phyloP scores from a whole-genome alignment of 2,113 vertebrate genomes.

The Calypte anna region DNA sequence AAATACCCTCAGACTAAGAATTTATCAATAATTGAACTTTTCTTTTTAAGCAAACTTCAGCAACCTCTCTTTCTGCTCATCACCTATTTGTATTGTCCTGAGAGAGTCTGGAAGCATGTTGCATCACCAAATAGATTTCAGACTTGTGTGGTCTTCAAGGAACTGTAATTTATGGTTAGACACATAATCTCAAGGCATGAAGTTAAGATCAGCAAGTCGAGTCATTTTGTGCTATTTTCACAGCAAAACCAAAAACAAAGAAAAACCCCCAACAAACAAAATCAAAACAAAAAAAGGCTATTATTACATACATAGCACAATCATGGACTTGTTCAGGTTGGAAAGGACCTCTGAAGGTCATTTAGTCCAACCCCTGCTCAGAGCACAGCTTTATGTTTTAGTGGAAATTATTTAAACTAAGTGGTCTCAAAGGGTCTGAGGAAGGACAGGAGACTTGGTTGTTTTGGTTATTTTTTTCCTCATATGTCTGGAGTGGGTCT shows the following conservation, averaged over 20 bases:
- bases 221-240: not conserved
- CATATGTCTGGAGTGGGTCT: not conserved
- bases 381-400: not conserved
- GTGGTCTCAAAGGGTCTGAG: not conserved
- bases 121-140: not conserved
- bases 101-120: not conserved
- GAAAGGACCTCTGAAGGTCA: not conserved
- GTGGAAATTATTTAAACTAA: not conserved
- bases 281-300: fast-evolving
- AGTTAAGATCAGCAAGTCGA: not conserved
- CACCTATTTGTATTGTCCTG: not conserved
- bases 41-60: conserved; percentile 6
- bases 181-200: not conserved
- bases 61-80: not conserved
- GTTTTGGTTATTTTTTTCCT: not conserved
- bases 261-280: too few relatives aligned
- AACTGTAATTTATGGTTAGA: not conserved
- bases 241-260: too few relatives aligned
- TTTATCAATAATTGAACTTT: conserved; percentile 41
- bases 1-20: conserved; percentile 4
- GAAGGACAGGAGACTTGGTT: not conserved
- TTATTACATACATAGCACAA: not conserved
- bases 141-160: not conserved
- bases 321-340: not conserved
- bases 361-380: not conserved